Conservation (phyloP, 2,797 vertebrate species). For the Anableps anableps region DNA sequence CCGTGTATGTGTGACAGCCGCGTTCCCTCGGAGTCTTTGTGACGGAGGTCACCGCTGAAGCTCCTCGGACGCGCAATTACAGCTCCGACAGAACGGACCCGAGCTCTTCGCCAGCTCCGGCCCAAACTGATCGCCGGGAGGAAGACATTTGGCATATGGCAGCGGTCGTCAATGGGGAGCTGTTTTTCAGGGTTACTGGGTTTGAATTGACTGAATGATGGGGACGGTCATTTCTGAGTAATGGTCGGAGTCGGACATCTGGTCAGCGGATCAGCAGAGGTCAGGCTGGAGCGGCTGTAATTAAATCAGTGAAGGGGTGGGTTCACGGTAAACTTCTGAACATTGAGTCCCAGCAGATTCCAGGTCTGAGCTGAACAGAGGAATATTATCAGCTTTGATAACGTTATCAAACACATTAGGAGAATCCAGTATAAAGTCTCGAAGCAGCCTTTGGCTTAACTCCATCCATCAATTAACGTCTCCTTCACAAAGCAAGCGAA, state of each 20-base stretch:
- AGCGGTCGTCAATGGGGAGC: constrained; percentile 23
- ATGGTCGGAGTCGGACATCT: constrained; percentile 51
- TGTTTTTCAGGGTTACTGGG: constrained; percentile 45
- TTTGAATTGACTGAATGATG: constrained; percentile 36
- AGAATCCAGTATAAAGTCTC: background rate
- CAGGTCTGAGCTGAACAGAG: background rate
- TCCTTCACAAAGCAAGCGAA: background rate
- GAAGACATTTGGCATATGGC: constrained; percentile 47
- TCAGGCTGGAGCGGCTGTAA: background rate
- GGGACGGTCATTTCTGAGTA: constrained; percentile 22
- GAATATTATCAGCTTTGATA: background rate
- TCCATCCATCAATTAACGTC: background rate
- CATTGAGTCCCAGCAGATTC: background rate
- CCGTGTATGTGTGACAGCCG: constrained; percentile 49
- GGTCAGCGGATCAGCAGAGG: constrained; percentile 38
- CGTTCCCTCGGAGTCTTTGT: constrained; percentile 35
- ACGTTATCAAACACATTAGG: background rate
- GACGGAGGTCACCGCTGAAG: constrained; percentile 56
- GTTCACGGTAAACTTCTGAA: background rate
- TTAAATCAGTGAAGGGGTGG: background rate
- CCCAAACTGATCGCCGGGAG: constrained; percentile 32
- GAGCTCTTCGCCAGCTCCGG: constrained; percentile 13
- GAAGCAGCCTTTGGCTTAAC: background rate
- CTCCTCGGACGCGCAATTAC: constrained; percentile 67
- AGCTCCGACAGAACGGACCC: constrained; percentile 20